Evolutionary conservation across 2,888 invertebrate genomes (phyloP).

Genomic region (Erebia epiphron): DNA sequence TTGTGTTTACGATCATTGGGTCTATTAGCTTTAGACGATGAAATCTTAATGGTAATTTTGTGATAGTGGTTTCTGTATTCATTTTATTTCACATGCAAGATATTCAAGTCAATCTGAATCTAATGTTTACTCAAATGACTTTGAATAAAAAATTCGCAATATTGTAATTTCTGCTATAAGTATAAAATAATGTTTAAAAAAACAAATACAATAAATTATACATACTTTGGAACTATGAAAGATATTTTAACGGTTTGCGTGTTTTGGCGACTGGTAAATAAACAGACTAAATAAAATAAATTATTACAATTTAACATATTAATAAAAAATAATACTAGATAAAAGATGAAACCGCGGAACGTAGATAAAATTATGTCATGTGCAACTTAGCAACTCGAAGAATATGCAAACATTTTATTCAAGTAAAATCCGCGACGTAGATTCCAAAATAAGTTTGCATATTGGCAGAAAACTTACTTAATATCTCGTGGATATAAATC

Average conservation of each 20-base stretch:
- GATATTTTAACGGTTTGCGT: too few relatives aligned
- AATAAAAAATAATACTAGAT: too few relatives aligned
- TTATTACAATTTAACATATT: too few relatives aligned
- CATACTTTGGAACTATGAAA: too few relatives aligned
- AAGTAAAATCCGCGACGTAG: not conserved
- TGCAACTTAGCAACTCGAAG: not conserved
- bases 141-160: not conserved
- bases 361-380: not conserved
- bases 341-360: not conserved
- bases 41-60: not conserved
- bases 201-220: too few relatives aligned
- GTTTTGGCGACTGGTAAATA: too few relatives aligned
- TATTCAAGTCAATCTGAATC: not conserved
- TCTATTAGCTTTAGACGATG: slow-evolving; percentile 13
- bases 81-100: not conserved
- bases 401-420: not conserved
- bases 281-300: too few relatives aligned
- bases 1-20: slow-evolving; percentile 27
- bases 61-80: not conserved
- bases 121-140: not conserved
- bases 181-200: too few relatives aligned
- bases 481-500: slow-evolving; percentile 20
- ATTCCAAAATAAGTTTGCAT: slow-evolving; percentile 16
- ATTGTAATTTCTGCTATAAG: too few relatives aligned
- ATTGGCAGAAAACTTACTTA: slow-evolving; percentile 18